phyloP scores from a whole-genome alignment of 2,797 vertebrate genomes.

The Pterois miles region DNA sequence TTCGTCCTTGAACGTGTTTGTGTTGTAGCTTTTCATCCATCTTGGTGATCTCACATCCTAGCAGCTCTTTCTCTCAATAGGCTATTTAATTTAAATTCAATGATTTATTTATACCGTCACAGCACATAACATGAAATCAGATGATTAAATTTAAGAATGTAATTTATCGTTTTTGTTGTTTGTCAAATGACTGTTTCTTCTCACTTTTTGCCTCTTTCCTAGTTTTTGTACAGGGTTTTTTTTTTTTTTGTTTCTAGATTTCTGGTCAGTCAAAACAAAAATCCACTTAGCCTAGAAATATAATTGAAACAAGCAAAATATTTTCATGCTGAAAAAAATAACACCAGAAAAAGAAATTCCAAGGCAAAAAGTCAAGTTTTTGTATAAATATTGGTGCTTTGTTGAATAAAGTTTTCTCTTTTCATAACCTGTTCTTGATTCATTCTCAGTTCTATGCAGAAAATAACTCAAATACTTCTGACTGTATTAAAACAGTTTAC shows the following conservation, averaged over 20 bases:
- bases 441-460: not conserved
- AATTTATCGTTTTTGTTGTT: slow-evolving; percentile 78
- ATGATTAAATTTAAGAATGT: slow-evolving; percentile 79
- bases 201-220: slow-evolving; percentile 55
- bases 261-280: slow-evolving; percentile 28
- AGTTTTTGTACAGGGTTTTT: slow-evolving; percentile 66
- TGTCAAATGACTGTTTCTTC: slow-evolving; percentile 64
- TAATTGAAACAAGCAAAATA: not conserved
- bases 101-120: slow-evolving; percentile 86
- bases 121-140: slow-evolving; percentile 82
- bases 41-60: slow-evolving; percentile 56
- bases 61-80: slow-evolving; percentile 66
- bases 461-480: not conserved
- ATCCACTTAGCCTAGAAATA: slow-evolving; percentile 11
- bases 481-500: not conserved
- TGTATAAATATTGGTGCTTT: slow-evolving; percentile 72
- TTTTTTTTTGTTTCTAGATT: slow-evolving; percentile 27
- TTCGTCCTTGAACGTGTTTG: slow-evolving; percentile 41
- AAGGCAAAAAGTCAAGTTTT: slow-evolving; percentile 60
- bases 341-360: not conserved
- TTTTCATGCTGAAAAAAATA: slow-evolving; percentile 21
- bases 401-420: slow-evolving; percentile 76
- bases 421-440: slow-evolving; percentile 56
- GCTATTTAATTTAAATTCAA: slow-evolving; percentile 85
- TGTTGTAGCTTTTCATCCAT: slow-evolving; percentile 56